A percentile compares a stretch with the other conserved stretches of the same genome.
Conservation (phyloP, 1,140 invertebrate genomes). For the Ruditapes philippinarum region DNA sequence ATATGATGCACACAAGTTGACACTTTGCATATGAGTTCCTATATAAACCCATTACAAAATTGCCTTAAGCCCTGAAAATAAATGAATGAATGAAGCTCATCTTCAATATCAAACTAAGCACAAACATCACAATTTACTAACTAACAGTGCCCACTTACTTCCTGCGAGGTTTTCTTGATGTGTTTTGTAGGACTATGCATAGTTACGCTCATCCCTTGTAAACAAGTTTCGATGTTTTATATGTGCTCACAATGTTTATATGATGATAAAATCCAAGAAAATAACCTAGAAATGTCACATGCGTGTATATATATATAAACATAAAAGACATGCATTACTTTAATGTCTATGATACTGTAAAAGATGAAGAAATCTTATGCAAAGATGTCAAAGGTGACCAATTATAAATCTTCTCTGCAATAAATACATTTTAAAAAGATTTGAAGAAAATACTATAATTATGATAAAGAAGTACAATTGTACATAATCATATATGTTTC, state of each 20-base stretch:
- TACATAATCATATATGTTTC: too few species aligned
- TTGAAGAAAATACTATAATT: too few species aligned
- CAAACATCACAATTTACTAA: background rate
- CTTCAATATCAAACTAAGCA: background rate
- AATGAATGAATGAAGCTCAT: background rate
- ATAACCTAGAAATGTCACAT: slow-evolving; percentile 13
- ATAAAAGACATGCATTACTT: background rate
- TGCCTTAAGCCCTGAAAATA: too few species aligned
- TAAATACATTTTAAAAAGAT: too few species aligned
- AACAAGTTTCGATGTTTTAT: background rate
- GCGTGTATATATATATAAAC: background rate
- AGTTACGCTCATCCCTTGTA: slow-evolving; percentile 25
- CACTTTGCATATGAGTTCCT: background rate
- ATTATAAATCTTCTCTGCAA: too few species aligned
- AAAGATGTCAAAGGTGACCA: too few species aligned
- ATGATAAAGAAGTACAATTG: too few species aligned
- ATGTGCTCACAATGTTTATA: background rate
- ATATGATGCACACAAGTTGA: too few species aligned
- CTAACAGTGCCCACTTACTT: slow-evolving; percentile 5
- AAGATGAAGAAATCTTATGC: too few species aligned
- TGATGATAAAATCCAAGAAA: slow-evolving; percentile 14
- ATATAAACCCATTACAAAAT: background rate
- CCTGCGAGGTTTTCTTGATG: slow-evolving; percentile 7
- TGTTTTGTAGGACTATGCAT: slow-evolving; percentile 49
- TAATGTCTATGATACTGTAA: too few species aligned